Percentiles rank a stretch among this genome's conserved stretches.
Conservation (phyloP, 2,888 invertebrate genomes). For the Drosophila tripunctata region DNA sequence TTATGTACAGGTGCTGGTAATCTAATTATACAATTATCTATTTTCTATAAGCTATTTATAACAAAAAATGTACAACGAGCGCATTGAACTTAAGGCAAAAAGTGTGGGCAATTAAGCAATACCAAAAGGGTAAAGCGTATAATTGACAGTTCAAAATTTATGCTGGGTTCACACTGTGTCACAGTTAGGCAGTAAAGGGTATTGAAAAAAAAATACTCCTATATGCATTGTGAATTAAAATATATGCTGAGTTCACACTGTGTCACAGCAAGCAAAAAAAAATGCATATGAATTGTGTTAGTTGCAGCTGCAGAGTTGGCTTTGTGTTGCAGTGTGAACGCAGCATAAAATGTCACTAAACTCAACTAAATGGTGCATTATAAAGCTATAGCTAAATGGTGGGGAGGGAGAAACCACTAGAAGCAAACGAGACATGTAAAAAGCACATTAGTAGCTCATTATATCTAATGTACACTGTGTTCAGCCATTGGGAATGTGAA, state of each 20-base stretch:
- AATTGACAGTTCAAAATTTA: conserved; percentile 21
- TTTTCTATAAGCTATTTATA: conserved; percentile 38
- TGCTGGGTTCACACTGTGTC: too few relatives aligned
- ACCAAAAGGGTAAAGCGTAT: conserved; percentile 54
- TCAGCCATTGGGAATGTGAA: conserved; percentile 19
- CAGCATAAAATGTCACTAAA: too few relatives aligned
- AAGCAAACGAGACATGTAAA: conserved; percentile 53
- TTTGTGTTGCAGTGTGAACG: too few relatives aligned
- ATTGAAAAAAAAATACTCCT: too few relatives aligned
- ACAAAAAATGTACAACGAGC: conserved; percentile 35
- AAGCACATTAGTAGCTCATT: conserved; percentile 70
- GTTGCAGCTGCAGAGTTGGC: too few relatives aligned
- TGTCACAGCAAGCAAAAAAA: too few relatives aligned
- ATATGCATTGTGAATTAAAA: too few relatives aligned
- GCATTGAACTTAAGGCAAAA: conserved; percentile 34
- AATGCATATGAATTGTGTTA: too few relatives aligned
- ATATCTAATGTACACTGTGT: conserved; percentile 33
- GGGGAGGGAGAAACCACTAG: background rate
- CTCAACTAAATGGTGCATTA: background rate
- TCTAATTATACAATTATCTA: conserved; percentile 45
- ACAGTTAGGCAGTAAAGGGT: too few relatives aligned
- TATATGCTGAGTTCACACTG: too few relatives aligned
- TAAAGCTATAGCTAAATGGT: background rate
- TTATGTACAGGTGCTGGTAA: conserved; percentile 6
- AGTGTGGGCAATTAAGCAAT: conserved; percentile 52